A percentile compares a stretch with the other conserved stretches of the same genome.
Evolutionary conservation across 1,140 invertebrate species (phyloP).

Genomic region (Antheraea pernyi): DNA sequence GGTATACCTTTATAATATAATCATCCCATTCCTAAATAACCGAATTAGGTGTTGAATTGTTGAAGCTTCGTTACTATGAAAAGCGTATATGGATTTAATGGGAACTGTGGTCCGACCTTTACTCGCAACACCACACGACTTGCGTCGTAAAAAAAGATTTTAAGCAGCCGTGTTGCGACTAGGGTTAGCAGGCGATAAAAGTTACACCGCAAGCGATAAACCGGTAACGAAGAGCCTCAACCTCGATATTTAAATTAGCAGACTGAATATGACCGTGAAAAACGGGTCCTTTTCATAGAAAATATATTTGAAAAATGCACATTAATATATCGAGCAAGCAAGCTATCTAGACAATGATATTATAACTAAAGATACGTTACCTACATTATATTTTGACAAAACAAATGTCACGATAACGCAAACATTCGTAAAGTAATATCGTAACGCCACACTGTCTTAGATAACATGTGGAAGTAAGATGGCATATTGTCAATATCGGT

Average conservation of each 20-base stretch:
- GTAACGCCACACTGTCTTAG: too few species aligned
- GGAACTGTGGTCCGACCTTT: not conserved
- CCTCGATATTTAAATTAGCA: not conserved
- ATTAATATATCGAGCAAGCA: too few species aligned
- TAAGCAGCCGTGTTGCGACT: not conserved
- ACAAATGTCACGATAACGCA: too few species aligned
- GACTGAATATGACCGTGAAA: too few species aligned
- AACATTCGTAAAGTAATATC: too few species aligned
- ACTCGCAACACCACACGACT: conserved; percentile 1
- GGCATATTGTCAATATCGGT: too few species aligned
- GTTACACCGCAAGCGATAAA: not conserved
- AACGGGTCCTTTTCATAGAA: too few species aligned
- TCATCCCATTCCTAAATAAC: not conserved
- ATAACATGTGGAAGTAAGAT: too few species aligned
- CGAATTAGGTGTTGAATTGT: conserved; percentile 6
- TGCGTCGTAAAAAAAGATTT: conserved; percentile 15
- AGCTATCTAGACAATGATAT: too few species aligned
- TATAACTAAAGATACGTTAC: too few species aligned
- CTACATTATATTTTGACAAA: too few species aligned
- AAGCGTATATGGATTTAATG: not conserved
- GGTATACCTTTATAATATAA: not conserved
- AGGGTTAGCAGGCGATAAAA: conserved; percentile 6
- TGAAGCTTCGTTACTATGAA: not conserved
- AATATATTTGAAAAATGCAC: too few species aligned
- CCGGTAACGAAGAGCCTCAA: not conserved